These are phyloP conservation scores for Peromyscus nudipes DNA, from an alignment of 2,797 vertebrate genomes.

Conservation along the genomic window DNA sequence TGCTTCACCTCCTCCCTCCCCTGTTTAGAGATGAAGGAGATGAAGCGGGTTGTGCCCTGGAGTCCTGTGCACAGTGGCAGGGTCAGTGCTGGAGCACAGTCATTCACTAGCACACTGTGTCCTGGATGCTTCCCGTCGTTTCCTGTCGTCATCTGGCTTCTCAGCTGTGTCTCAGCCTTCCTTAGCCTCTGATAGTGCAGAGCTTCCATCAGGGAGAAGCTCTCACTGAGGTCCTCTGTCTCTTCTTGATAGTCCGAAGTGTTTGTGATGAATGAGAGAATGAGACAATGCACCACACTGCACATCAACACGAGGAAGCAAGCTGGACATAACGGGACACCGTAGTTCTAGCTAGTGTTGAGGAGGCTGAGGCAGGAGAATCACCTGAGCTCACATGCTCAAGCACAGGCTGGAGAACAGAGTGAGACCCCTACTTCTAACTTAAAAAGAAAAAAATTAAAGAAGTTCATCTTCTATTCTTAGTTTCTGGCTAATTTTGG, in stretches of 20 bases:
- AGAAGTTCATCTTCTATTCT: not conserved
- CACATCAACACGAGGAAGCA: not conserved
- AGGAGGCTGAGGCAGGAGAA: not conserved
- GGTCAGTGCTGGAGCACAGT: not conserved
- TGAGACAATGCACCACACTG: not conserved
- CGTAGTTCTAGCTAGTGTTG: not conserved
- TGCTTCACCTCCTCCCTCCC: not conserved
- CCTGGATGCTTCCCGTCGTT: not conserved
- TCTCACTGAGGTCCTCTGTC: not conserved
- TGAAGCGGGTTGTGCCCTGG: not conserved
- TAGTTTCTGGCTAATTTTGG: not conserved
- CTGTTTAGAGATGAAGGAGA: not conserved
- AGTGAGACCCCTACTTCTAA: not conserved
- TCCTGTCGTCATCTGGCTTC: not conserved
- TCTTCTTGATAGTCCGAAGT: not conserved
- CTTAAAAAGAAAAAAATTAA: not conserved
- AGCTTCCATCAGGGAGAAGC: no score
- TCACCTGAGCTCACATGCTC: not conserved
- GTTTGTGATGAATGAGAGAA: conserved; percentile 4
- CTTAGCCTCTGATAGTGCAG: not conserved
- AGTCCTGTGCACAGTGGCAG: not conserved
- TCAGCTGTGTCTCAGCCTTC: not conserved
- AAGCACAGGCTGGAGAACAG: not conserved
- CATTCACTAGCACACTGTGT: not conserved
- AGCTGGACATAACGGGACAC: not conserved